phyloP scores from a whole-genome alignment of 2,113 vertebrate species.

The Tiliqua scincoides region DNA sequence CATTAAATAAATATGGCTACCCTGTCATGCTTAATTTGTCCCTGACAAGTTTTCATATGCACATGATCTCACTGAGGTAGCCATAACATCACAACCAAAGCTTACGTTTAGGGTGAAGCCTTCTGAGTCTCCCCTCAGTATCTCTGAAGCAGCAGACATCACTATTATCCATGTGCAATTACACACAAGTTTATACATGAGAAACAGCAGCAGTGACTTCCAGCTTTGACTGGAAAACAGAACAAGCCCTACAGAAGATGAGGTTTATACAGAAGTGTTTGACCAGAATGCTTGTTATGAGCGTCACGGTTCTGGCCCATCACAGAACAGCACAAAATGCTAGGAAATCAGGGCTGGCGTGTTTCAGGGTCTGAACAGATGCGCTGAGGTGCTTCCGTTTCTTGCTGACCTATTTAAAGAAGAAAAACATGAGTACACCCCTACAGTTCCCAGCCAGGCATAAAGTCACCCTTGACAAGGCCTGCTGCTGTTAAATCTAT shows the following conservation, averaged over 20 bases:
- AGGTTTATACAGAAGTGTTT: background rate
- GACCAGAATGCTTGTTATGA: background rate
- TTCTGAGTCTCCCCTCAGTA: rapidly evolving
- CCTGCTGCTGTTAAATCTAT: background rate
- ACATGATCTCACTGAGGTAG: background rate
- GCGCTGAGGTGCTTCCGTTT: conserved; percentile 16
- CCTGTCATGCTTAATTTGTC: background rate
- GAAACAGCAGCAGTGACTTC: rapidly evolving
- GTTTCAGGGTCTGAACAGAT: rapidly evolving
- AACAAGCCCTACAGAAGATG: background rate
- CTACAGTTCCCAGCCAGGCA: background rate
- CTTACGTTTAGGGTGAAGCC: background rate
- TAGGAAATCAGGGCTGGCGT: background rate
- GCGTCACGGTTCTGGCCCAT: background rate
- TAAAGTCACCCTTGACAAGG: conserved; percentile 12
- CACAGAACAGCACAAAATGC: background rate
- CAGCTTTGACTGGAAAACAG: rapidly evolving
- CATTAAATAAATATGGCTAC: background rate
- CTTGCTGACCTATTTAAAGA: background rate
- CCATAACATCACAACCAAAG: background rate
- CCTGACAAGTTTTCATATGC: conserved; percentile 5
- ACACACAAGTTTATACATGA: background rate
- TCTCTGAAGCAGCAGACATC: background rate
- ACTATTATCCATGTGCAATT: background rate
- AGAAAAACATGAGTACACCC: background rate